These are phyloP conservation scores for Coturnix japonica DNA, from an alignment of 2,113 vertebrate species.

Conservation along the genomic window DNA sequence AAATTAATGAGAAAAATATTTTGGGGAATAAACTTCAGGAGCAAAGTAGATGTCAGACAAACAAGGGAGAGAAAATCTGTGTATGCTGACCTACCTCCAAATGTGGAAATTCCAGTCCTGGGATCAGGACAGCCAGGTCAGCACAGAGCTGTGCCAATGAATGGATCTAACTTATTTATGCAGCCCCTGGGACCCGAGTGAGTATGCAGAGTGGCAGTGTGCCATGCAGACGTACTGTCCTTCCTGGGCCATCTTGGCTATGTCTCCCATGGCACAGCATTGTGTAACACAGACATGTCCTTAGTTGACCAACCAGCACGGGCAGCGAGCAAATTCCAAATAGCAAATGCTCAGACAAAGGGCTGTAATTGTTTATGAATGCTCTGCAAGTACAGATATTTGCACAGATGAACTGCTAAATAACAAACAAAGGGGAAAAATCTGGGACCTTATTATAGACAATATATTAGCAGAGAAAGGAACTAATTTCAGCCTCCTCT, in stretches of 20 bases:
- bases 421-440: background rate
- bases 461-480: background rate
- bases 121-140: constrained; percentile 37
- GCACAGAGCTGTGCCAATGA: constrained; percentile 2
- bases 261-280: constrained; percentile 1
- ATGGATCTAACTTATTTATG: constrained; percentile 44
- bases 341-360: background rate
- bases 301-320: background rate
- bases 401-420: background rate
- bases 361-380: background rate
- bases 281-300: constrained; percentile 21
- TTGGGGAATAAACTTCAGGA: background rate
- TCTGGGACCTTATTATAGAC: background rate
- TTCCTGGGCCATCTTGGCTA: constrained; percentile 46
- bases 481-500: constrained; percentile 1
- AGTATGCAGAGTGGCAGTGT: background rate
- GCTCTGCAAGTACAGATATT: background rate
- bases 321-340: background rate
- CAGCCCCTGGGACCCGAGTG: background rate
- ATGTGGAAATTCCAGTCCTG: background rate
- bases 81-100: background rate
- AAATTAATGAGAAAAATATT: background rate
- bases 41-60: background rate
- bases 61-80: background rate
- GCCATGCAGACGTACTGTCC: constrained; percentile 43